A percentile compares a stretch with the other conserved stretches of the same genome.
These are phyloP conservation scores for Taenioides sp. DNA, from an alignment of 2,797 vertebrate species.

Conservation along the genomic window DNA sequence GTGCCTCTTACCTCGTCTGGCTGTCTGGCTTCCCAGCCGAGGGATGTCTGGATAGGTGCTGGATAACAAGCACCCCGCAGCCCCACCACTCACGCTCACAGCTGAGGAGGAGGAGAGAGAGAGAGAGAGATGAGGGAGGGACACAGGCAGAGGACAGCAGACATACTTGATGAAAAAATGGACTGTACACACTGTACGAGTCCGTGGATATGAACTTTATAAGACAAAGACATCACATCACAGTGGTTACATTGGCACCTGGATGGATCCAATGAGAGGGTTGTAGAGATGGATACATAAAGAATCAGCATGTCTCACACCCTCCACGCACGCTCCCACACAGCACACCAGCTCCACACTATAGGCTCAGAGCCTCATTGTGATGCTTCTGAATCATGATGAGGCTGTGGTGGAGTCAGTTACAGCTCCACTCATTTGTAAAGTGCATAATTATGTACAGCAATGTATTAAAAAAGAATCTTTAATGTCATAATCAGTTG, in stretches of 20 bases:
- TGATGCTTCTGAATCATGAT: constrained; percentile 54
- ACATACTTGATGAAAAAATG: constrained; percentile 38
- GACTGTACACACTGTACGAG: constrained; percentile 17
- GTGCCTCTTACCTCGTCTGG: constrained; percentile 33
- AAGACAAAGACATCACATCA: constrained; percentile 27
- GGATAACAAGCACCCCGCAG: constrained; percentile 71
- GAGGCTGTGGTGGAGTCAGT: constrained; percentile 26
- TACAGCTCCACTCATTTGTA: constrained; percentile 9
- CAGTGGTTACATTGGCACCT: constrained; percentile 15
- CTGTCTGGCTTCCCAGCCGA: constrained; percentile 59
- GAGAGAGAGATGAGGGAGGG: constrained; percentile 12
- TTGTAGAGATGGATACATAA: constrained; percentile 34
- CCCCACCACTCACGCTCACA: constrained; percentile 45
- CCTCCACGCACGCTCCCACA: constrained; percentile 31
- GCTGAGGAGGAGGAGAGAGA: constrained; percentile 24
- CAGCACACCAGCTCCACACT: constrained; percentile 29
- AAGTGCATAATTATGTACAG: not conserved
- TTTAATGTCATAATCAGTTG: no score
- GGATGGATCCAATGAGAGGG: constrained; percentile 18
- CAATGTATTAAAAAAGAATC: not conserved
- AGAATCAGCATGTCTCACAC: constrained; percentile 24
- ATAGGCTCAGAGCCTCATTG: constrained; percentile 21
- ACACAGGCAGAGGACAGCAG: constrained; percentile 44
- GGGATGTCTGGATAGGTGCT: constrained; percentile 67
- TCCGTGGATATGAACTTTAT: not conserved